These are phyloP conservation scores for Uloborus plumipes DNA, from an alignment of 2,888 invertebrate genomes.

Conservation along the genomic window DNA sequence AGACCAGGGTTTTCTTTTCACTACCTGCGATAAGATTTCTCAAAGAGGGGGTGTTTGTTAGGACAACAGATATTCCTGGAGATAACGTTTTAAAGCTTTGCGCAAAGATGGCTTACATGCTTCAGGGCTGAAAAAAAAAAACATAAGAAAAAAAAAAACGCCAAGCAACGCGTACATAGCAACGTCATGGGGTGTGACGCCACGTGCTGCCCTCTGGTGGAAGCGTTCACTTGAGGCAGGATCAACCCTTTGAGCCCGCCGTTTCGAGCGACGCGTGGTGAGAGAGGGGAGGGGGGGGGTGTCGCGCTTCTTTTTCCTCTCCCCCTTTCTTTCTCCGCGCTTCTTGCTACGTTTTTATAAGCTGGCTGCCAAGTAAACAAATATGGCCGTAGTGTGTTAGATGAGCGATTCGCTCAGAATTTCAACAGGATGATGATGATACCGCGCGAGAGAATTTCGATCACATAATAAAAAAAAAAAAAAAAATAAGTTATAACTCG, in stretches of 20 bases:
- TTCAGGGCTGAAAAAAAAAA: neutral
- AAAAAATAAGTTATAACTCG: no score
- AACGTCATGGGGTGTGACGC: constrained; percentile 48
- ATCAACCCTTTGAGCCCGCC: constrained; percentile 52
- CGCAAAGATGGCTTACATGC: neutral
- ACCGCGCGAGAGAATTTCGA: no score
- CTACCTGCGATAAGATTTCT: constrained; percentile 38
- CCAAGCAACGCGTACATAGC: constrained; percentile 60
- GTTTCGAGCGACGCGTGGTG: neutral
- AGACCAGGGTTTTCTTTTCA: constrained; percentile 9
- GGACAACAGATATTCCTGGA: constrained; percentile 3
- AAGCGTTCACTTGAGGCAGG: constrained; percentile 31
- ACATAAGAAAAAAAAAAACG: constrained; percentile 12
- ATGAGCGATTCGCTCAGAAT: no score
- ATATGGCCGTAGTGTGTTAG: no score
- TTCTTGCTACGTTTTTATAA: no score
- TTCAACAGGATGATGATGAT: no score
- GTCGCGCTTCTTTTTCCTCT: neutral
- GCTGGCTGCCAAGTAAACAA: no score
- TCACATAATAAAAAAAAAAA: no score
- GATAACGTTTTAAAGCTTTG: neutral
- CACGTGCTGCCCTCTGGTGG: constrained; percentile 52
- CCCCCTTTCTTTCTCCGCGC: neutral
- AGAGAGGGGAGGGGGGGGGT: constrained; percentile 6
- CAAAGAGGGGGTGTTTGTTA: constrained; percentile 2